A percentile compares a stretch with the other conserved stretches of the same genome.
These are phyloP conservation scores for Ptilonorhynchus violaceus DNA, from an alignment of 2,113 vertebrate genomes.

Conservation along the genomic window DNA sequence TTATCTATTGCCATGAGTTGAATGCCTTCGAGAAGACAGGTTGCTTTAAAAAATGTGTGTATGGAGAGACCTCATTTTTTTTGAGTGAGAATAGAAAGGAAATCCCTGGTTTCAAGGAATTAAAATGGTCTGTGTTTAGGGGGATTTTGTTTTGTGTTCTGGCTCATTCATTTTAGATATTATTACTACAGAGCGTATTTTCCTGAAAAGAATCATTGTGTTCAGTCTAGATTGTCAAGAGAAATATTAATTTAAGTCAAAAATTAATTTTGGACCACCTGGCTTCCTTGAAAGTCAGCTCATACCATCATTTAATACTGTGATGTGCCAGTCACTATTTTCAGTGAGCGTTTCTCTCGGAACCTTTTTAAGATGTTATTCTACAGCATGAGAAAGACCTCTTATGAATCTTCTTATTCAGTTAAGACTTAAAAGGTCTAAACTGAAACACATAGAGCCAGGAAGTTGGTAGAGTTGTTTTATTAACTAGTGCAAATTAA, in stretches of 20 bases:
- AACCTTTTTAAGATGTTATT: not conserved
- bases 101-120: not conserved
- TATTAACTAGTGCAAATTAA: not conserved
- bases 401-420: slow-evolving; percentile 54
- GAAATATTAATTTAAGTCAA: not conserved
- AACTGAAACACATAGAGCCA: not conserved
- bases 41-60: slow-evolving; percentile 25
- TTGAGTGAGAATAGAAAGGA: not conserved
- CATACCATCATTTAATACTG: not conserved
- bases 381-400: not conserved
- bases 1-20: slow-evolving; percentile 52
- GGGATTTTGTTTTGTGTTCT: not conserved
- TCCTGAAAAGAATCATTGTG: not conserved
- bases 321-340: not conserved
- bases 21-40: not conserved
- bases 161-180: not conserved
- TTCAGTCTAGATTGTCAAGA: not conserved
- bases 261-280: slow-evolving; percentile 8
- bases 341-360: not conserved
- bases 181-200: not conserved
- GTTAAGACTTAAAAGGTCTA: not conserved
- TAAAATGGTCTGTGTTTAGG: not conserved
- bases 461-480: not conserved
- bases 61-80: slow-evolving; percentile 30
- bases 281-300: not conserved